A percentile compares a stretch with the other conserved stretches of the same genome.
These are phyloP conservation scores for Drosophila acutilabella DNA, from an alignment of 2,888 invertebrate species.

Conservation along the genomic window DNA sequence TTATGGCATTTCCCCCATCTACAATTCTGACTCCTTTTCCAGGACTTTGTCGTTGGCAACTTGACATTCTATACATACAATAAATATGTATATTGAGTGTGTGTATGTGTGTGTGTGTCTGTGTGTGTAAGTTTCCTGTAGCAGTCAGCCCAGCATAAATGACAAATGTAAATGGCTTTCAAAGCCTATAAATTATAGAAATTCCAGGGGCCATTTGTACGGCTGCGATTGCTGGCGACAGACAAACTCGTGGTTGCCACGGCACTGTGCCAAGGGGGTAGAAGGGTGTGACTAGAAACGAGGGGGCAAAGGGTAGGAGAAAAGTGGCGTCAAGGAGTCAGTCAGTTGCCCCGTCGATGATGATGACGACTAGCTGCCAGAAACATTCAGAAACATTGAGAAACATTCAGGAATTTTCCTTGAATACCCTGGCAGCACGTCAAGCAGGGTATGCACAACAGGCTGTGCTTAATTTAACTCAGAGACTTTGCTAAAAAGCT, in stretches of 20 bases:
- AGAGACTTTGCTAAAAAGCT: background rate
- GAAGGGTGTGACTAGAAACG: background rate
- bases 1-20: conserved; percentile 40
- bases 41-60: conserved; percentile 19
- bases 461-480: background rate
- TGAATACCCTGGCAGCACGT: conserved; percentile 15
- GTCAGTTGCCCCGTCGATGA: conserved; percentile 25
- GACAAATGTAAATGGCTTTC: conserved; percentile 75
- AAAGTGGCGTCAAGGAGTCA: conserved; percentile 23
- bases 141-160: conserved; percentile 59
- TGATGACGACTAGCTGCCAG: conserved; percentile 58
- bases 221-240: conserved; percentile 75
- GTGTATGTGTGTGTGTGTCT: conserved; percentile 20
- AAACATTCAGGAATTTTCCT: conserved; percentile 56
- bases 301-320: background rate
- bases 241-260: conserved; percentile 39
- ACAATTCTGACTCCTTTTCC: background rate
- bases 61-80: conserved; percentile 42
- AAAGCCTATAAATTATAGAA: conserved; percentile 78
- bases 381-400: conserved; percentile 48
- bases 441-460: background rate
- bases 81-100: conserved; percentile 27
- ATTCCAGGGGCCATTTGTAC: conserved; percentile 70
- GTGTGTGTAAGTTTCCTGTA: conserved; percentile 41
- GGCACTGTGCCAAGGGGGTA: background rate